phyloP scores from a whole-genome alignment of 2,113 vertebrate species.

The Struthidea cinerea region DNA sequence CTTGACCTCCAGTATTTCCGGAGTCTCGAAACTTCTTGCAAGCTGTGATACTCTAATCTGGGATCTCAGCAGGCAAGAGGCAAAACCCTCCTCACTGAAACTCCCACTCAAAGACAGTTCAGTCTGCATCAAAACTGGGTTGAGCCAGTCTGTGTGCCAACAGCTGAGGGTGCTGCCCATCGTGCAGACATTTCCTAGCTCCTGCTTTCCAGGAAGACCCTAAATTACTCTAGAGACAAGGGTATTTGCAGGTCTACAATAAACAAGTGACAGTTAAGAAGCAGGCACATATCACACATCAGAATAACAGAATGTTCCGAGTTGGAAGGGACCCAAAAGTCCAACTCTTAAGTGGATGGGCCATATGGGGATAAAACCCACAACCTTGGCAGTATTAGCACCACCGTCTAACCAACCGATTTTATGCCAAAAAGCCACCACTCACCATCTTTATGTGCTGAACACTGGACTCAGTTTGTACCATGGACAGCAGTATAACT shows the following conservation, averaged over 20 bases:
- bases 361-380: neutral
- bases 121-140: neutral
- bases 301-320: neutral
- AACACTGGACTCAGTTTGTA: neutral
- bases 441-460: neutral
- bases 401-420: fast-evolving
- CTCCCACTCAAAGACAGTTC: neutral
- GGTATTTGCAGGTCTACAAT: neutral
- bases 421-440: neutral
- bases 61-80: neutral
- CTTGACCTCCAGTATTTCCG: neutral
- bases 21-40: neutral
- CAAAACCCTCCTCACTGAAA: neutral
- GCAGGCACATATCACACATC: neutral
- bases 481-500: neutral
- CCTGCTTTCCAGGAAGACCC: neutral
- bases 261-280: neutral
- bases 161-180: neutral
- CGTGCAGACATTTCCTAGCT: neutral
- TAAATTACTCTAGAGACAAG: neutral
- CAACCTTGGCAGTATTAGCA: neutral
- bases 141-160: neutral
- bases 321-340: neutral
- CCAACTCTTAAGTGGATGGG: neutral
- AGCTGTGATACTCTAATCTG: neutral